A percentile compares a stretch with the other conserved stretches of the same genome.
Evolutionary conservation across 2,113 vertebrate species (phyloP).

Genomic region (Pongo pygmaeus): DNA sequence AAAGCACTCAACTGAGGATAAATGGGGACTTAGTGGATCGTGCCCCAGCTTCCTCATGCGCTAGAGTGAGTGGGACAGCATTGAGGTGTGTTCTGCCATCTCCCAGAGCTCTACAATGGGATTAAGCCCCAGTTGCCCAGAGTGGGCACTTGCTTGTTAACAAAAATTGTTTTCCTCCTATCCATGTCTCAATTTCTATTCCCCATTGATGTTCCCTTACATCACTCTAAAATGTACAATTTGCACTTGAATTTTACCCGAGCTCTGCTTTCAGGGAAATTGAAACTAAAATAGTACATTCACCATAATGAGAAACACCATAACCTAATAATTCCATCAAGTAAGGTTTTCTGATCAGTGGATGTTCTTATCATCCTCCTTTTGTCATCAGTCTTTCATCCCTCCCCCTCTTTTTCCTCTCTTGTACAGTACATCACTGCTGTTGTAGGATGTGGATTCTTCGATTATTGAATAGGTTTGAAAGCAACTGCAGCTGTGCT

Average conservation of each 20-base stretch:
- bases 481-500: accelerated
- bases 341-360: background rate
- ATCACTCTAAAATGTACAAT: background rate
- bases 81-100: background rate
- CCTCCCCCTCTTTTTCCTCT: background rate
- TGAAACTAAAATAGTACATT: background rate
- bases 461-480: background rate
- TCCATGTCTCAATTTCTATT: background rate
- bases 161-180: background rate
- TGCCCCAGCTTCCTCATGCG: background rate
- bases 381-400: background rate
- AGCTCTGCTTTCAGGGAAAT: background rate
- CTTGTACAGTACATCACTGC: background rate
- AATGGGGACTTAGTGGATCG: background rate
- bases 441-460: background rate
- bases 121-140: too few relatives aligned
- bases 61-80: background rate
- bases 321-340: background rate
- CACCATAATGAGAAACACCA: background rate
- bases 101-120: background rate
- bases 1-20: background rate
- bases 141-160: too few relatives aligned
- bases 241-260: background rate
- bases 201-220: background rate
- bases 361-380: background rate